Evolutionary conservation across 2,888 invertebrate genomes (phyloP).

Genomic region (Eurois occulta): DNA sequence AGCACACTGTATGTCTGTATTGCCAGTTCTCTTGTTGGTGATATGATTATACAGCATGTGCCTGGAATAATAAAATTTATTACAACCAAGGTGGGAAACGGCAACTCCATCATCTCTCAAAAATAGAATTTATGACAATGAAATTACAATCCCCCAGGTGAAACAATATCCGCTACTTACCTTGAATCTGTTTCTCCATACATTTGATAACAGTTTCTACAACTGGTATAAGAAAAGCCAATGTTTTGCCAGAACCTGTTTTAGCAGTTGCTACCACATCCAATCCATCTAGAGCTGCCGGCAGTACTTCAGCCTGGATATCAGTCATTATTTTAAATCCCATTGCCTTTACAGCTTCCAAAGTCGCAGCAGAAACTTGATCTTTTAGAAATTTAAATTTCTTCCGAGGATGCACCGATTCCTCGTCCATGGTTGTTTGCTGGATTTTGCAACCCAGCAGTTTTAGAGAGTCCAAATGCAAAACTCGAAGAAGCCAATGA

Average conservation of each 20-base stretch:
- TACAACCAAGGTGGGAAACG: neutral
- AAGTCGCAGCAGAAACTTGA: constrained; percentile 93
- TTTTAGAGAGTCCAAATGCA: neutral
- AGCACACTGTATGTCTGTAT: constrained; percentile 98
- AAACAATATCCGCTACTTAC: constrained; percentile 56
- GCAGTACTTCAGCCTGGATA: constrained; percentile 97
- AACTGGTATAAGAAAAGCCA: constrained; percentile 98
- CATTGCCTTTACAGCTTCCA: constrained; percentile 95
- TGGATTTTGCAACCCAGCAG: neutral
- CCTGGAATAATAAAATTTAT: constrained; percentile 83
- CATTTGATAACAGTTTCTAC: constrained; percentile 95
- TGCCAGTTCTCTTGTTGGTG: constrained; percentile 98
- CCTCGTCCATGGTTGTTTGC: constrained; percentile 70
- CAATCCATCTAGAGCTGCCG: constrained; percentile 95
- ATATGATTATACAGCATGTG: constrained; percentile 97
- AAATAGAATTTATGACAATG: too few species aligned
- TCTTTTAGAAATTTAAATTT: constrained; percentile 90
- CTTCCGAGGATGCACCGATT: constrained; percentile 63
- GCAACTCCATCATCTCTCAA: neutral
- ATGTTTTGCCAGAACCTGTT: constrained; percentile 99
- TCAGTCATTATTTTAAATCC: constrained; percentile 98
- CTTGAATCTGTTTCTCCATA: constrained; percentile 65
- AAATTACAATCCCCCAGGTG: neutral
- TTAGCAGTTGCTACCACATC: constrained; percentile 98
- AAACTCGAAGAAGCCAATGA: neutral